phyloP scores from a whole-genome alignment of 1,140 invertebrate species.

The Dendrolimus punctatus region DNA sequence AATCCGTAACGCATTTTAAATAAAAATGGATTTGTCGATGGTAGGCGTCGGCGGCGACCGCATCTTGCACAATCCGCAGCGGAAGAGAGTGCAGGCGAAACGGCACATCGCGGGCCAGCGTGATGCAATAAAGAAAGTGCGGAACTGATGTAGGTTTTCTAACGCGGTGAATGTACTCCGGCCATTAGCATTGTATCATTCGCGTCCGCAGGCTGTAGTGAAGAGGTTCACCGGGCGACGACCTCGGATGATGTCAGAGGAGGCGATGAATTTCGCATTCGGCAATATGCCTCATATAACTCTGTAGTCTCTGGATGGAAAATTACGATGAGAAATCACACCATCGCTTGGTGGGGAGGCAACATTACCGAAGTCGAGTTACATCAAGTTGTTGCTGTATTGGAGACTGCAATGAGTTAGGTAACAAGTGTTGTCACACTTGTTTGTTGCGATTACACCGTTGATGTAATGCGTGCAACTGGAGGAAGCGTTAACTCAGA shows the following conservation, averaged over 20 bases:
- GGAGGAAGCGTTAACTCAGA: constrained; percentile 16
- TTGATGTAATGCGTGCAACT: constrained; percentile 40
- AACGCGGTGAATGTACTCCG: constrained; percentile 65
- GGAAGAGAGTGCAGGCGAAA: constrained; percentile 64
- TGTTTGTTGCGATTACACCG: constrained; percentile 43
- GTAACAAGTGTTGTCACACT: constrained; percentile 59
- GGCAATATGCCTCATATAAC: constrained; percentile 37
- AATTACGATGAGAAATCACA: constrained; percentile 39
- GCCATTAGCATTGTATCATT: constrained; percentile 63
- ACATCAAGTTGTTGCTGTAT: constrained; percentile 46
- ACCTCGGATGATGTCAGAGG: constrained; percentile 47
- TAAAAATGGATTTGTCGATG: constrained; percentile 16
- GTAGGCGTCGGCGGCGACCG: constrained; percentile 5
- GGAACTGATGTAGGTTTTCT: constrained; percentile 67
- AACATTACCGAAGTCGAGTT: constrained; percentile 20
- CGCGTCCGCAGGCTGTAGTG: constrained; percentile 46
- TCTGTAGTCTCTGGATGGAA: constrained; percentile 35
- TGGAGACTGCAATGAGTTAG: constrained; percentile 39
- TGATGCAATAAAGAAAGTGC: constrained; percentile 70
- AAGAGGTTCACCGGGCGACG: constrained; percentile 48
- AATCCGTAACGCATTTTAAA: constrained; percentile 32
- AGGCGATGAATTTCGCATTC: constrained; percentile 46
- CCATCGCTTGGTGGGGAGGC: constrained; percentile 18
- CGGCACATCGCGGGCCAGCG: constrained; percentile 32
- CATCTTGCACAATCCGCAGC: constrained; percentile 49